phyloP scores from a whole-genome alignment of 1,140 invertebrate genomes.

The Trichoplusia ni region DNA sequence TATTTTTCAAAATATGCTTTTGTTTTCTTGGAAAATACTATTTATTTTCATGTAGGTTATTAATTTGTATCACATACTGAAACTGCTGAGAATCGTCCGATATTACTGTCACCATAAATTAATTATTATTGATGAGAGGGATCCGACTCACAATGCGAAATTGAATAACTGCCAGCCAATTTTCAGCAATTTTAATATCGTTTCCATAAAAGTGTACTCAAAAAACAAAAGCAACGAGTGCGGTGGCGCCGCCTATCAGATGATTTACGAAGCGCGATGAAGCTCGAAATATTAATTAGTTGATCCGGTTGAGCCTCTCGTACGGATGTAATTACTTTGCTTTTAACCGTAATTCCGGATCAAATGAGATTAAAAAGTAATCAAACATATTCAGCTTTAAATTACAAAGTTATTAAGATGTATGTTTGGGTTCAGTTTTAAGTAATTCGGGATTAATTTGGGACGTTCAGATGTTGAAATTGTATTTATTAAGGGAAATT shows the following conservation, averaged over 20 bases:
- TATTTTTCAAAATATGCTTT: too few relatives aligned
- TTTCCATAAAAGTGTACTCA: too few relatives aligned
- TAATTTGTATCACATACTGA: too few relatives aligned
- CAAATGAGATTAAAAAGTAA: slow-evolving; percentile 14
- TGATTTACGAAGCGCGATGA: slow-evolving; percentile 12
- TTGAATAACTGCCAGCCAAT: too few relatives aligned
- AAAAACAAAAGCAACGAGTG: background rate
- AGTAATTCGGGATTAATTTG: background rate
- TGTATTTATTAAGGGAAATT: too few relatives aligned
- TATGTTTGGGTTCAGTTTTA: background rate
- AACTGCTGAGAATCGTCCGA: too few relatives aligned
- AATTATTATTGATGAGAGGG: too few relatives aligned
- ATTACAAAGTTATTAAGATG: background rate
- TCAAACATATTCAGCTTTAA: background rate
- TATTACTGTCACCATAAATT: too few relatives aligned
- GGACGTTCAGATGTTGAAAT: too few relatives aligned
- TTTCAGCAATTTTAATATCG: background rate
- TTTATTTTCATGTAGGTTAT: too few relatives aligned
- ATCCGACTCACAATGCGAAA: too few relatives aligned
- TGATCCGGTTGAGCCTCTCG: background rate
- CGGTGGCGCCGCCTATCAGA: background rate
- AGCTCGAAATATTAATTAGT: slow-evolving; percentile 14
- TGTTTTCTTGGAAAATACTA: too few relatives aligned
- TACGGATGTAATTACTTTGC: slow-evolving; percentile 4
- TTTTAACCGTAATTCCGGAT: slow-evolving; percentile 5